Conservation (phyloP, 1,140 invertebrate genomes). For the Drosophila littoralis region DNA sequence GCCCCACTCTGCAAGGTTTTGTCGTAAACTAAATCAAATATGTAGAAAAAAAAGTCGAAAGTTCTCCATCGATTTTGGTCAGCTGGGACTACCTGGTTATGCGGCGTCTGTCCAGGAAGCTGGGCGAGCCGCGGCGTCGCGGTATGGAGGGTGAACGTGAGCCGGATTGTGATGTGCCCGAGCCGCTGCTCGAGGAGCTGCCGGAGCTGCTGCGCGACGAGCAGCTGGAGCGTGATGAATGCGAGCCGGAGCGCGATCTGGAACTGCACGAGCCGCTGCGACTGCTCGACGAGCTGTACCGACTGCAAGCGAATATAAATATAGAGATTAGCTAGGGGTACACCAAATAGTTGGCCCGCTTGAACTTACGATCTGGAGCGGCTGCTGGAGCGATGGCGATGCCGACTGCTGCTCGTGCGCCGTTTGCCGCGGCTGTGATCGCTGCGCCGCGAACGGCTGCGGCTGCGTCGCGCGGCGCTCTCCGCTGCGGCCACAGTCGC, state of each 20-base stretch:
- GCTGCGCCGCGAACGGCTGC: conserved; percentile 66
- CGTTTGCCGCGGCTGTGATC: conserved; percentile 64
- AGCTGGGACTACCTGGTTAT: conserved; percentile 92
- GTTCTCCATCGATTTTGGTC: neutral
- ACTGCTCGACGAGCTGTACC: conserved; percentile 85
- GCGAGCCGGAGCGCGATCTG: conserved; percentile 85
- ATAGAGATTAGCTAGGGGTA: neutral
- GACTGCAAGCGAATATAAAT: conserved; percentile 38
- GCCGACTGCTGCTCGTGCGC: conserved; percentile 56
- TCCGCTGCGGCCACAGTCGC: conserved; percentile 81
- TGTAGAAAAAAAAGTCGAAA: neutral
- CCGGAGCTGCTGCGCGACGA: conserved; percentile 84
- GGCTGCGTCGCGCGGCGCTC: conserved; percentile 75
- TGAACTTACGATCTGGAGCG: conserved; percentile 84
- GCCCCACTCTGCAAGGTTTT: conserved; percentile 25
- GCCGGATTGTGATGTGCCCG: conserved; percentile 84
- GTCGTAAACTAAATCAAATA: neutral
- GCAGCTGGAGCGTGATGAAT: conserved; percentile 85
- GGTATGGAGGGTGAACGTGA: conserved; percentile 94
- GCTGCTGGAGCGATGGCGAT: conserved; percentile 79
- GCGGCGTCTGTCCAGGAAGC: conserved; percentile 93
- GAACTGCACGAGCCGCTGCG: conserved; percentile 82
- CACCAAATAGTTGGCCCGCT: too few relatives aligned
- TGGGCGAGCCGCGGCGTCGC: conserved; percentile 93
- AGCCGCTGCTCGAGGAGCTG: conserved; percentile 76